phyloP scores from a whole-genome alignment of 2,797 vertebrate species.

The Merluccius polli region DNA sequence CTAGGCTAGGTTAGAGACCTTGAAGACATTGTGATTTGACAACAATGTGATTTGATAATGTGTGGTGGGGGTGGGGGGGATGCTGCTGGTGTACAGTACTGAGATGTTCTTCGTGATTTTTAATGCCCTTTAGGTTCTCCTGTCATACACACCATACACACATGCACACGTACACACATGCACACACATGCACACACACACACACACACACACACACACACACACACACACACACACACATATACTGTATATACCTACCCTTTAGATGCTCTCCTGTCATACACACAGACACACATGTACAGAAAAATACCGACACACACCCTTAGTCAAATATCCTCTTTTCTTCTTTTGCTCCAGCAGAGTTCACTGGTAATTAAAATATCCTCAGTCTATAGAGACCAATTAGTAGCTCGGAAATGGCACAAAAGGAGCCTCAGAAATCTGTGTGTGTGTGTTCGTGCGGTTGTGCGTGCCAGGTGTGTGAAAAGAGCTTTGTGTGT shows the following conservation, averaged over 20 bases:
- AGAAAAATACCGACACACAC: not conserved
- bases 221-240: slow-evolving; percentile 1
- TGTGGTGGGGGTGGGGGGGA: not conserved
- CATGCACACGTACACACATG: not conserved
- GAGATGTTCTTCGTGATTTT: not conserved
- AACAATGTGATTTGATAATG: not conserved
- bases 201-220: not conserved
- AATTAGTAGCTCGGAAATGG: slow-evolving; percentile 17
- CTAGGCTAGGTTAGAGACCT: not conserved
- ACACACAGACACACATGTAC: not conserved
- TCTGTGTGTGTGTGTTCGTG: slow-evolving; percentile 9
- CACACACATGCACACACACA: not conserved
- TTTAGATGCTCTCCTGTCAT: not conserved
- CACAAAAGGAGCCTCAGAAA: slow-evolving; percentile 12
- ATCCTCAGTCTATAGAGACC: slow-evolving; percentile 9
- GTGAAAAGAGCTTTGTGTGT: not conserved
- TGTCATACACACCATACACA: not conserved
- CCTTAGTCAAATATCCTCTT: not conserved
- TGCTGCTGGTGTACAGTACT: not conserved
- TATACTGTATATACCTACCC: not conserved
- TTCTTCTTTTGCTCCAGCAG: not conserved
- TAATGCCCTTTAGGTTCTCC: not conserved
- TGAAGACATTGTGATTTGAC: not conserved
- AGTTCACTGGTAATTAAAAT: slow-evolving; percentile 22
- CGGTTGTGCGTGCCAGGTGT: not conserved